phyloP scores from a whole-genome alignment of 2,888 invertebrate genomes.

The Nezara viridula region DNA sequence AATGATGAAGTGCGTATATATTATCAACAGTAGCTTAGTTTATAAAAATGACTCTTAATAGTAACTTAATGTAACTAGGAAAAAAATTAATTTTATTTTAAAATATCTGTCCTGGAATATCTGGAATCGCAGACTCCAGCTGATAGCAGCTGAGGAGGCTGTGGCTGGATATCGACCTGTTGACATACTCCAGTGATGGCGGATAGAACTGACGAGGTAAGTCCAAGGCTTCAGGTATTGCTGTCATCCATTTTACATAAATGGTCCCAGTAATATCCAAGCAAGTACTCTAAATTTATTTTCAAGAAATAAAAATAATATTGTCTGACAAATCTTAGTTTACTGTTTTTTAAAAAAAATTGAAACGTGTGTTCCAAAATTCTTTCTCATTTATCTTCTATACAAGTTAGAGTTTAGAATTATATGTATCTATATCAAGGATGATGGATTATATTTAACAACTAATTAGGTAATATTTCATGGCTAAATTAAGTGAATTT shows the following conservation, averaged over 20 bases:
- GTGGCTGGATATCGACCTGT: constrained; percentile 44
- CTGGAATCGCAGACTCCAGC: constrained; percentile 7
- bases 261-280: neutral
- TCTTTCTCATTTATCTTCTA: neutral
- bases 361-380: neutral
- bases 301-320: neutral
- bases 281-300: neutral
- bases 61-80: too few relatives aligned
- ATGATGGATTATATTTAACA: neutral
- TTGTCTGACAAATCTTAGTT: neutral
- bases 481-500: too few relatives aligned
- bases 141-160: constrained; percentile 4
- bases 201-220: constrained; percentile 14
- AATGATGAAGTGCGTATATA: too few relatives aligned
- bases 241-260: neutral
- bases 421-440: neutral
- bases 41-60: too few relatives aligned
- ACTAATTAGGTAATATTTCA: neutral
- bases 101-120: too few relatives aligned
- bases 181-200: constrained; percentile 47
- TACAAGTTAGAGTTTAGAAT: neutral
- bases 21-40: too few relatives aligned
- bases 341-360: too few relatives aligned
- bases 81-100: too few relatives aligned
- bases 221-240: neutral